Evolutionary conservation across 2,113 vertebrate genomes (phyloP).

Genomic region (Hipposideros armiger): DNA sequence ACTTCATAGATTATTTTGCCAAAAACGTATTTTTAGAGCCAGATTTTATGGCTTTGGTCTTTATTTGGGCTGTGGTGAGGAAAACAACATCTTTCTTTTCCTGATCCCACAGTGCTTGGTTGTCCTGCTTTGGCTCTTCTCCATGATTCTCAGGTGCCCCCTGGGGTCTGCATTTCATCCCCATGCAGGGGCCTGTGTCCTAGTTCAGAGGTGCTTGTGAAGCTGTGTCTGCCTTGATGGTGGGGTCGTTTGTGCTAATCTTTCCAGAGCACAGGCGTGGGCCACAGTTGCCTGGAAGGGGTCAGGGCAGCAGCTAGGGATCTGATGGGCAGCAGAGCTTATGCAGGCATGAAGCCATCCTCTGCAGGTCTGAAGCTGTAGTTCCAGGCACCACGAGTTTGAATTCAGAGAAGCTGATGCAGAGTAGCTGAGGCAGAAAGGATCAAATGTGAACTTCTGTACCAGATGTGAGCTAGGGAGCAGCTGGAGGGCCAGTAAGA

Average conservation of each 20-base stretch:
- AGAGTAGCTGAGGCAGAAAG: neutral
- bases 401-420: neutral
- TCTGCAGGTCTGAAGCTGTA: neutral
- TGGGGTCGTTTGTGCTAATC: neutral
- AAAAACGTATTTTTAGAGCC: neutral
- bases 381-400: neutral
- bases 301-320: neutral
- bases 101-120: neutral
- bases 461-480: neutral
- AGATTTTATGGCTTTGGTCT: neutral
- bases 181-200: neutral
- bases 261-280: neutral
- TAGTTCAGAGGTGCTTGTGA: neutral
- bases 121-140: too few relatives aligned
- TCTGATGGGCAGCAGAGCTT: neutral
- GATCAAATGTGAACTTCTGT: neutral
- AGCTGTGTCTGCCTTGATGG: neutral
- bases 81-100: neutral
- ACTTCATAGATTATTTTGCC: conserved; percentile 18
- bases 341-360: fast-evolving
- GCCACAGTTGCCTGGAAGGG: neutral
- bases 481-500: neutral
- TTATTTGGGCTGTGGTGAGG: neutral
- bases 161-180: neutral
- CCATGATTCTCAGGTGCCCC: neutral